phyloP scores from a whole-genome alignment of 1,140 invertebrate genomes.

The Neodiprion virginianus region DNA sequence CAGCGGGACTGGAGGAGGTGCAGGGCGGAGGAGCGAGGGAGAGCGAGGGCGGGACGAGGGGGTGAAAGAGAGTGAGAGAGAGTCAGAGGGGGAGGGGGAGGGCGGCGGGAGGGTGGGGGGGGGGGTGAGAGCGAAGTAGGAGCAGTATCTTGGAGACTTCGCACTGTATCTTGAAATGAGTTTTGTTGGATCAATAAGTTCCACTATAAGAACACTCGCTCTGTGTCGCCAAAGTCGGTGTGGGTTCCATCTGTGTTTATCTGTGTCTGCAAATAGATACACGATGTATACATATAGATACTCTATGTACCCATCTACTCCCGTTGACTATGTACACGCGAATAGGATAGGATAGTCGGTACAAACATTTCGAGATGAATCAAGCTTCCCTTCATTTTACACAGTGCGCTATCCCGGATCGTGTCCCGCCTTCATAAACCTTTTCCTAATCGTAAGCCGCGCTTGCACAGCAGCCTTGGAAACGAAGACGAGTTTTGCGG shows the following conservation, averaged over 20 bases:
- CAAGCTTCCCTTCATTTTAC: conserved; percentile 31
- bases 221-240: conserved; percentile 44
- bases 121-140: conserved; percentile 45
- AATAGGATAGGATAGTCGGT: conserved; percentile 46
- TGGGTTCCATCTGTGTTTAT: conserved; percentile 52
- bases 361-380: conserved; percentile 50
- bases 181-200: conserved; percentile 66
- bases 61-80: conserved; percentile 22
- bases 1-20: conserved; percentile 34
- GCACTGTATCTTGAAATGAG: conserved; percentile 66
- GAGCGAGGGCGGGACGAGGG: conserved; percentile 6
- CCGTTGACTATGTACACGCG: conserved; percentile 46
- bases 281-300: conserved; percentile 42
- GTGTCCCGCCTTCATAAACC: no score
- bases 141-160: conserved; percentile 65
- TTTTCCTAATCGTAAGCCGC: no score
- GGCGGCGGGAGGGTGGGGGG: conserved; percentile 33
- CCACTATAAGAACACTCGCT: conserved; percentile 63
- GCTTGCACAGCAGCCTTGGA: no score
- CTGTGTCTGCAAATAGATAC: conserved; percentile 57
- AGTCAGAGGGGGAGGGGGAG: not conserved
- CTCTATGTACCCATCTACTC: conserved; percentile 26
- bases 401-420: no score
- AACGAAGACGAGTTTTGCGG: no score
- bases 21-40: conserved; percentile 25